Evolutionary conservation across 2,797 vertebrate genomes (phyloP), one percentile per base, ranked within the genome.

Genomic region (Coregonus sp.): DNA sequence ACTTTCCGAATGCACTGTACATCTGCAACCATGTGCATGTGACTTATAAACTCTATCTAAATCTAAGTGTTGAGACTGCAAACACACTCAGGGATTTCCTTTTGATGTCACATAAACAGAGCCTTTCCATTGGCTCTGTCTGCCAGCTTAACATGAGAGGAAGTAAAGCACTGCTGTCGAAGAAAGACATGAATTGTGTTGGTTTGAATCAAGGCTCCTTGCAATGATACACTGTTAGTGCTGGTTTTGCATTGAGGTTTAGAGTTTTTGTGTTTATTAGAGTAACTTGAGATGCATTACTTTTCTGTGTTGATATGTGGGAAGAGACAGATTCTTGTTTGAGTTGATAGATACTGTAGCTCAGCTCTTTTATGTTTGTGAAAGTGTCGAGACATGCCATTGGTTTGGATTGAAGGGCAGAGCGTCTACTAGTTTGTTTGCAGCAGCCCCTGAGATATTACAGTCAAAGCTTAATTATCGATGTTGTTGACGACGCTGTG

Each of bases 401-500:
- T 67, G 31, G 14, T 67, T 33, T 31, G 29, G 65, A 37, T 69
- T 40, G 67, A 69, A 40, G 67, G 35, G 18, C 67, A 20, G 20
- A 5, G 5, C 9, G 15, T 59, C n/a, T n/a, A n/a, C 14, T 67
- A 1, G 31, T 35, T 9, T 69, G 31, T 40, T 5, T n/a, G 65
- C 65, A 33, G 12, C 29, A 18, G 5, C 40, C 16, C 54, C 54
- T 56, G 54, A 56, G 61, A 63, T 29, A 69, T 65, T 75, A 75
- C 29, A 67, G 31, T 52, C 25, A 33, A 35, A 66, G 20, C 25
- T 67, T 35, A n/a, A 25, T 54, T 75, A 54, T 75, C 66, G 15
- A 75, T 68, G 65, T 20, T 69, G 74, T 37, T 29, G 52, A 70
- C 67, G 56, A 40, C 35, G 7, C 18, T 20, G 5, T 25, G 68